These are phyloP conservation scores for Mnemiopsis leidyi DNA, from an alignment of 37 sponge, comb jelly and placozoan genomes.

Conservation along the genomic window DNA sequence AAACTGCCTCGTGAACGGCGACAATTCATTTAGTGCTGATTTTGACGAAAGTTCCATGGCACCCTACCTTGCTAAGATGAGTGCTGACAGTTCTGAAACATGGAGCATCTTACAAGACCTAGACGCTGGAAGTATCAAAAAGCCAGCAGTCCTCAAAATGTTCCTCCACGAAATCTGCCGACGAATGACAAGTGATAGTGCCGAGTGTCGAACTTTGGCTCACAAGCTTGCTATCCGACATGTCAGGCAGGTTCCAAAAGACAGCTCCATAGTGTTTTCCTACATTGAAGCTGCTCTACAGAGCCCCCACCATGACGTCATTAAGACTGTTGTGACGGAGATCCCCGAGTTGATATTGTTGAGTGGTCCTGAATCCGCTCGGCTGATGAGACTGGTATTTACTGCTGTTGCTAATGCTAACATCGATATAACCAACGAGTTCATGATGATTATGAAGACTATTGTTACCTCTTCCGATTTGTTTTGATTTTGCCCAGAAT, in stretches of 20 bases:
- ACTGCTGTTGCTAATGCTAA: neutral
- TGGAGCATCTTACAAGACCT: constrained; percentile 35
- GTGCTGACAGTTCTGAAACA: constrained; percentile 28
- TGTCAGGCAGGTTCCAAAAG: constrained; percentile 11
- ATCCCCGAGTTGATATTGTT: constrained; percentile 44
- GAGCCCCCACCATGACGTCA: constrained; percentile 8
- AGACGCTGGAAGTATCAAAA: constrained; percentile 47
- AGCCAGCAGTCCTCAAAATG: constrained; percentile 51
- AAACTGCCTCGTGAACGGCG: neutral
- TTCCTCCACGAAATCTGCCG: constrained; percentile 51
- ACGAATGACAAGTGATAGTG: constrained; percentile 26
- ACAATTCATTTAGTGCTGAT: neutral
- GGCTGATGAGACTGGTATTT: constrained; percentile 6
- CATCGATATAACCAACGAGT: neutral
- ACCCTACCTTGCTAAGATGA: constrained; percentile 46
- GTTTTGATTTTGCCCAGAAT: too few relatives aligned
- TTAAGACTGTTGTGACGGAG: neutral
- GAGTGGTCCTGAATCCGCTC: constrained; percentile 20
- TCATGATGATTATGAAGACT: constrained; percentile 48
- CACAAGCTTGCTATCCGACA: constrained; percentile 58
- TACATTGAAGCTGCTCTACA: constrained; percentile 45
- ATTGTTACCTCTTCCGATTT: constrained; percentile 55
- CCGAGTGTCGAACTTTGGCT: constrained; percentile 41
- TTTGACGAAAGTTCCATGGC: constrained; percentile 7
- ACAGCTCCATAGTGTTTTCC: constrained; percentile 16